Percentiles rank a stretch among this genome's conserved stretches.
phyloP scores from a whole-genome alignment of 2,888 invertebrate genomes.

The Alloplasta piceator region DNA sequence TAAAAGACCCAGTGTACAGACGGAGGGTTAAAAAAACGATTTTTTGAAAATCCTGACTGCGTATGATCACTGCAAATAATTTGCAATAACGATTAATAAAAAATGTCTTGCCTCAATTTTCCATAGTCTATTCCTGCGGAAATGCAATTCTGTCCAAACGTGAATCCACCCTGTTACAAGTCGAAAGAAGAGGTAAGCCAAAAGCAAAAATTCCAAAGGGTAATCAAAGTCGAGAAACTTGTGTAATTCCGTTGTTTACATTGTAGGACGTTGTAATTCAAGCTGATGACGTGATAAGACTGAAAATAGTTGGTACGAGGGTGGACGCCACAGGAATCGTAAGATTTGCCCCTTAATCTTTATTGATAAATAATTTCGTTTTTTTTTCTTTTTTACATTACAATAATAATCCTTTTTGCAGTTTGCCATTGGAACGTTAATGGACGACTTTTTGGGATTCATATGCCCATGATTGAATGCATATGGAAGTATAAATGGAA shows the following conservation, averaged over 20 bases:
- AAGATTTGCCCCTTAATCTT: slow-evolving; percentile 82
- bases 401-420: slow-evolving; percentile 84
- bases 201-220: not conserved
- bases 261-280: slow-evolving; percentile 95
- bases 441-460: slow-evolving; percentile 98
- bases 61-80: too few relatives aligned
- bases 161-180: slow-evolving; percentile 99
- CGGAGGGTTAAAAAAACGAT: too few relatives aligned
- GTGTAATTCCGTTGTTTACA: slow-evolving; percentile 47
- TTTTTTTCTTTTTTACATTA: slow-evolving; percentile 13
- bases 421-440: slow-evolving; percentile 99
- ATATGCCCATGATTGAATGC: slow-evolving; percentile 53
- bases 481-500: slow-evolving; percentile 17
- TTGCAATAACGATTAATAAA: not conserved
- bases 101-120: slow-evolving; percentile 19
- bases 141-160: slow-evolving; percentile 99
- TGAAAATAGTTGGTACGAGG: slow-evolving; percentile 99
- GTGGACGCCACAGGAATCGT: slow-evolving; percentile 99
- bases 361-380: slow-evolving; percentile 43
- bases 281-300: slow-evolving; percentile 97
- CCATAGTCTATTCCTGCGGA: slow-evolving; percentile 98
- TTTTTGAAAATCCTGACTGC: too few relatives aligned
- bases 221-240: not conserved
- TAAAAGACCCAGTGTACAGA: too few relatives aligned
- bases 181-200: slow-evolving; percentile 93